Evolutionary conservation across 2,888 invertebrate species (phyloP).

Genomic region (Sinohyriopsis cumingii): DNA sequence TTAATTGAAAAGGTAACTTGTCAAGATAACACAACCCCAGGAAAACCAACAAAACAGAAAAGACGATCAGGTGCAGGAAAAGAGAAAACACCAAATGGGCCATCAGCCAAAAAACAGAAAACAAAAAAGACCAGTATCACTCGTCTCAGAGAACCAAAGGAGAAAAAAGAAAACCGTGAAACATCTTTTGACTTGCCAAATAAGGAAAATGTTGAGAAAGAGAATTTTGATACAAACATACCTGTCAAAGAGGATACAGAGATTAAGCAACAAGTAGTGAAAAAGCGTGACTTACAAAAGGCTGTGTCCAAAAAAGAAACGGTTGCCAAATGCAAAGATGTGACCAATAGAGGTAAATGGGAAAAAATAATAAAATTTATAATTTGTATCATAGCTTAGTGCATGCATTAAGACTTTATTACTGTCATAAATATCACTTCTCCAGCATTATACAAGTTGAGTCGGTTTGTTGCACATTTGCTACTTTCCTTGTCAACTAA

Average conservation of each 20-base stretch:
- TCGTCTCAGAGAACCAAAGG: conserved; percentile 3
- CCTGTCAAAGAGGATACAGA: no score
- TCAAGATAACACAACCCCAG: conserved; percentile 20
- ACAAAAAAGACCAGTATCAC: conserved; percentile 15
- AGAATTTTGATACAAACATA: conserved; percentile 3
- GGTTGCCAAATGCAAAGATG: conserved; percentile 55
- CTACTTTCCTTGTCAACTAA: no score
- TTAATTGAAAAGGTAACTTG: not conserved
- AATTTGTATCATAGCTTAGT: no score
- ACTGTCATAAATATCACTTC: not conserved
- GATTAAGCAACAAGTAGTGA: no score
- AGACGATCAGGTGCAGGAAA: conserved; percentile 30
- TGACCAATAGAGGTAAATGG: conserved; percentile 53
- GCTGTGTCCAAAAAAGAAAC: conserved; percentile 4
- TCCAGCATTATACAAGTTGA: no score
- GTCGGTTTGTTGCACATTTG: no score
- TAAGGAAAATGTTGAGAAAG: conserved; percentile 9
- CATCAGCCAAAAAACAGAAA: conserved; percentile 43
- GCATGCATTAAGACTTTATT: not conserved
- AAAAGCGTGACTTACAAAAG: no score
- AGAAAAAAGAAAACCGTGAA: conserved; percentile 9
- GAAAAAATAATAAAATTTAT: not conserved
- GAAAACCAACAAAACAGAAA: conserved; percentile 36
- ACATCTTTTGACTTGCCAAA: conserved; percentile 8
- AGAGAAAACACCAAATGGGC: conserved; percentile 39